A percentile compares a stretch with the other conserved stretches of the same genome.
These are phyloP conservation scores for Lepus europaeus DNA, from an alignment of 2,113 vertebrate species.

Conservation along the genomic window DNA sequence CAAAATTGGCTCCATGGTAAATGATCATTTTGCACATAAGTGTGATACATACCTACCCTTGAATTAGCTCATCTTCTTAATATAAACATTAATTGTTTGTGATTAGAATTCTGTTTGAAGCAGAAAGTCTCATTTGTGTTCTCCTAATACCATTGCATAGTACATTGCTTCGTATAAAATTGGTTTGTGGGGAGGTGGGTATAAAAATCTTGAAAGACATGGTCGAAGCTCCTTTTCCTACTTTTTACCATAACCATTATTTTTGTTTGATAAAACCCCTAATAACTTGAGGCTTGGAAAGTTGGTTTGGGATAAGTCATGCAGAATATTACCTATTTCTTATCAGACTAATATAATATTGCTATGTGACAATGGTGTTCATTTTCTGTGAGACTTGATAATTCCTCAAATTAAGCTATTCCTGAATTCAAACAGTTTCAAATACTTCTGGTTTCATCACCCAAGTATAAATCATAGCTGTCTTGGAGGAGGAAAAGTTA, in stretches of 20 bases:
- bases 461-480: not conserved
- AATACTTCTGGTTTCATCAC: not conserved
- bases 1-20: not conserved
- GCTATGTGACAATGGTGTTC: not conserved
- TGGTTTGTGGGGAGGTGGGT: not conserved
- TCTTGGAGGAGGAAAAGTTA: not conserved
- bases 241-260: not conserved
- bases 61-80: not conserved
- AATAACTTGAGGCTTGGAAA: conserved; percentile 25
- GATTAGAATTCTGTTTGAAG: conserved; percentile 23
- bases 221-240: not conserved
- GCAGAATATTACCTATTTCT: not conserved
- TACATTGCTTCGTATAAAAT: not conserved
- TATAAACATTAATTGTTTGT: not conserved
- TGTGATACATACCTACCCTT: not conserved
- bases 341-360: conserved; percentile 36
- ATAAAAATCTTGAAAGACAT: not conserved
- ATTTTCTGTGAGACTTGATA: not conserved
- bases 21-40: not conserved
- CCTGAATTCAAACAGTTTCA: not conserved
- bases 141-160: not conserved
- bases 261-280: not conserved
- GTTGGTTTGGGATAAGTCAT: not conserved
- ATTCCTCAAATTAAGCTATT: conserved; percentile 43
- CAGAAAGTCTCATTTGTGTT: not conserved